A percentile compares a stretch with the other conserved stretches of the same genome.
Evolutionary conservation across 2,113 vertebrate species (phyloP).

Genomic region (Seriola dumerili): DNA sequence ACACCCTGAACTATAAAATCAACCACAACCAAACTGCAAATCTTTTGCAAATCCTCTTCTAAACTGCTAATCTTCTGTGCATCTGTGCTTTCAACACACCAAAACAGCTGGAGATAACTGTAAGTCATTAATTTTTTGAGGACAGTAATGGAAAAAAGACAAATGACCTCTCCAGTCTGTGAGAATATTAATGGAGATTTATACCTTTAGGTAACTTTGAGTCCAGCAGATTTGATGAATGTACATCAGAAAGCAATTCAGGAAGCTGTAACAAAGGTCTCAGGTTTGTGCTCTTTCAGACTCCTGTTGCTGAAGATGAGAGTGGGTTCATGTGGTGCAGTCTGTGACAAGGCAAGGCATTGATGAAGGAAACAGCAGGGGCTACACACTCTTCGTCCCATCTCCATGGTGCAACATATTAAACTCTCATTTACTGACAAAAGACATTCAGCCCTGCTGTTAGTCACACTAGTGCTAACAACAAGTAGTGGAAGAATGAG

Average conservation of each 20-base stretch:
- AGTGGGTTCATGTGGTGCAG: slow-evolving; percentile 63
- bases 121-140: slow-evolving; percentile 25
- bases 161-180: slow-evolving; percentile 36
- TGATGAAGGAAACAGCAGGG: slow-evolving; percentile 80
- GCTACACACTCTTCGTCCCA: slow-evolving; percentile 75
- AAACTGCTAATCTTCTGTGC: background rate
- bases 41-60: background rate
- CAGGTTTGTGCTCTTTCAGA: slow-evolving; percentile 61
- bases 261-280: slow-evolving; percentile 19
- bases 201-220: slow-evolving; percentile 49
- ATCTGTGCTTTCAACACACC: slow-evolving; percentile 6
- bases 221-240: slow-evolving; percentile 46
- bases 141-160: slow-evolving; percentile 58
- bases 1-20: background rate
- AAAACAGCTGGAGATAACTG: slow-evolving; percentile 36
- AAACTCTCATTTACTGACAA: slow-evolving; percentile 85
- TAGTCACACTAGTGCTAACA: slow-evolving; percentile 73
- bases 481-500: slow-evolving; percentile 71
- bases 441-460: slow-evolving; percentile 80
- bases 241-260: slow-evolving; percentile 32
- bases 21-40: background rate
- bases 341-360: slow-evolving; percentile 71
- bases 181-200: slow-evolving; percentile 58
- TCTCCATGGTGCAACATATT: slow-evolving; percentile 83
- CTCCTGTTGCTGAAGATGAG: slow-evolving; percentile 58